A percentile compares a stretch with the other conserved stretches of the same genome.
These are phyloP conservation scores for Zonitis immaculata DNA, from an alignment of 2,888 invertebrate genomes.

Conservation along the genomic window DNA sequence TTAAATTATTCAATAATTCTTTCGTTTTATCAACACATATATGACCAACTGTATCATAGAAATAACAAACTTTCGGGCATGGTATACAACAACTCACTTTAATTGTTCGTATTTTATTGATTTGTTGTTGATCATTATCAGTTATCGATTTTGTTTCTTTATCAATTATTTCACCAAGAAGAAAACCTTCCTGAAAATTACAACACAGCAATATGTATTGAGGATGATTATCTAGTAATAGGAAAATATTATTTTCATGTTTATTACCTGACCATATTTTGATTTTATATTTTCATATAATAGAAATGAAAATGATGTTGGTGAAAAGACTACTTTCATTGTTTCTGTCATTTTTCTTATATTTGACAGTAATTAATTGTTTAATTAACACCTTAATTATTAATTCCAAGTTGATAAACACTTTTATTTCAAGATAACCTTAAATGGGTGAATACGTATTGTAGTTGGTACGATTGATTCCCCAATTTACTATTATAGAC, in stretches of 20 bases:
- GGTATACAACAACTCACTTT: constrained; percentile 59
- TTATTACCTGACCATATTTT: constrained; percentile 56
- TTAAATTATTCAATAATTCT: constrained; percentile 52
- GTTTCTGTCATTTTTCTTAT: constrained; percentile 36
- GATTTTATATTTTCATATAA: constrained; percentile 64
- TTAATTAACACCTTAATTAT: not conserved
- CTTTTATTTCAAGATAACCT: not conserved
- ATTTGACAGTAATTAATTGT: not conserved
- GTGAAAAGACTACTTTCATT: constrained; percentile 44
- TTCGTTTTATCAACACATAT: constrained; percentile 55
- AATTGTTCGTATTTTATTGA: constrained; percentile 58
- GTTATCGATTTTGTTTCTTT: constrained; percentile 64
- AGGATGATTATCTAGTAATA: constrained; percentile 5
- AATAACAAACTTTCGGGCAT: constrained; percentile 54
- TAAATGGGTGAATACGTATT: not conserved
- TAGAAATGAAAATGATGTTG: constrained; percentile 63
- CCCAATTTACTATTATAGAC: too few relatives aligned
- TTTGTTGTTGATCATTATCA: constrained; percentile 61
- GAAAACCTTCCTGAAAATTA: constrained; percentile 56
- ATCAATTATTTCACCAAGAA: constrained; percentile 60
- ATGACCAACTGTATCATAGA: constrained; percentile 57
- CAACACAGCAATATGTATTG: constrained; percentile 1
- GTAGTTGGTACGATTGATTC: not conserved
- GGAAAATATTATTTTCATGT: too few relatives aligned
- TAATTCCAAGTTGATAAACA: not conserved